phyloP scores from a whole-genome alignment of 2,888 invertebrate genomes.

The Lepas anatifera region DNA sequence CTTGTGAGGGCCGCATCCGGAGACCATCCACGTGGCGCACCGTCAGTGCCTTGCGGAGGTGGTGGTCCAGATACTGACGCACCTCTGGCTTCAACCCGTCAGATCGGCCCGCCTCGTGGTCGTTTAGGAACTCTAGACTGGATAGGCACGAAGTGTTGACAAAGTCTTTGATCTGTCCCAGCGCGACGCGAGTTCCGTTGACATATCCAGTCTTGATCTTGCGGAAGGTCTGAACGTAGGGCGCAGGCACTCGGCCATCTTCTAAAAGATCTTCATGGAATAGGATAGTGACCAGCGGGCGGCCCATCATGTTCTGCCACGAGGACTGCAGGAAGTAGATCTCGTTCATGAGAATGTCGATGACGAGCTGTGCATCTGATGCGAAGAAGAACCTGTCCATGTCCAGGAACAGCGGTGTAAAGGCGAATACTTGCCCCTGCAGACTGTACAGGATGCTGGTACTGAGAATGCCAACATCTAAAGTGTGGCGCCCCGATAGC shows the following conservation, averaged over 20 bases:
- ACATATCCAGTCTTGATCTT: slow-evolving; percentile 97
- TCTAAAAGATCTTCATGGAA: slow-evolving; percentile 81
- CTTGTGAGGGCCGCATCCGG: too few species aligned
- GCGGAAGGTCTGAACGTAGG: slow-evolving; percentile 95
- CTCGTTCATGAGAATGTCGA: slow-evolving; percentile 94
- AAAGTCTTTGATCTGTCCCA: slow-evolving; percentile 91
- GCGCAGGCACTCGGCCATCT: slow-evolving; percentile 55
- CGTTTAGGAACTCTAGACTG: slow-evolving; percentile 87
- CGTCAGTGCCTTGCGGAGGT: slow-evolving; percentile 64
- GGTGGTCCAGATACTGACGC: slow-evolving; percentile 73
- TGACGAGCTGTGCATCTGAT: slow-evolving; percentile 93
- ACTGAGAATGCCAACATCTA: slow-evolving; percentile 92
- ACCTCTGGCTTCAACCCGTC: slow-evolving; percentile 64
- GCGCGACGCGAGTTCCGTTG: slow-evolving; percentile 91
- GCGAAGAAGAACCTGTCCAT: slow-evolving; percentile 96
- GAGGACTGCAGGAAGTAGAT: slow-evolving; percentile 95
- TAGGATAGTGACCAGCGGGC: slow-evolving; percentile 86
- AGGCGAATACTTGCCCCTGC: slow-evolving; percentile 91
- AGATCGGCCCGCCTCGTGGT: slow-evolving; percentile 82
- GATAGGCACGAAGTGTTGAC: slow-evolving; percentile 95
- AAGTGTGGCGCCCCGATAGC: slow-evolving; percentile 84
- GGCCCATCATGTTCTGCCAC: slow-evolving; percentile 95
- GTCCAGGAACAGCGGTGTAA: slow-evolving; percentile 98
- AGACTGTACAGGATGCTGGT: slow-evolving; percentile 96
- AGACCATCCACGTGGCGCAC: too few species aligned